These are phyloP conservation scores for Portevinia maculata DNA, from an alignment of 2,888 invertebrate species.

Conservation along the genomic window DNA sequence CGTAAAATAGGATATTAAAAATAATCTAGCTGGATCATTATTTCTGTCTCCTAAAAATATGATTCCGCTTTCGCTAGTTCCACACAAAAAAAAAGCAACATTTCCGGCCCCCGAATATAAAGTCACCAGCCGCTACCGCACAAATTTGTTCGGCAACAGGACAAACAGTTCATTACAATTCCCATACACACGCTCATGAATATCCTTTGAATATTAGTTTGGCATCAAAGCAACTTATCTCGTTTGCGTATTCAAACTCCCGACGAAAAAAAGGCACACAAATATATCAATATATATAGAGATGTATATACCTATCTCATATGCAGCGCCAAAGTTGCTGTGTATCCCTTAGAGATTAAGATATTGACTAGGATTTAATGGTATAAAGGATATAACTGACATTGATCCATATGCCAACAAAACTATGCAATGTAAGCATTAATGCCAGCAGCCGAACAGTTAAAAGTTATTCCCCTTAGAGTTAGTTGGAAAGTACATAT, in stretches of 20 bases:
- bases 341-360: constrained; percentile 52
- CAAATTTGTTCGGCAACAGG: background rate
- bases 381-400: constrained; percentile 57
- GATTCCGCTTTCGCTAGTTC: background rate
- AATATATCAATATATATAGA: background rate
- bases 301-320: background rate
- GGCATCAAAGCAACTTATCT: constrained; percentile 54
- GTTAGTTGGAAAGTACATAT: background rate
- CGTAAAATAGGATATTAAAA: background rate
- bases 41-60: background rate
- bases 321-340: no score
- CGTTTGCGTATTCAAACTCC: constrained; percentile 61
- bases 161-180: background rate
- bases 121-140: background rate
- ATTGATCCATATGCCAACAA: constrained; percentile 60
- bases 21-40: background rate
- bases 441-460: constrained; percentile 18
- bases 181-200: background rate
- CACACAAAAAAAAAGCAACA: background rate
- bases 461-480: background rate
- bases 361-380: constrained; percentile 66
- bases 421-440: constrained; percentile 26
- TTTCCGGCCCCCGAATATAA: background rate
- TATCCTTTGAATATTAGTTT: constrained; percentile 49
- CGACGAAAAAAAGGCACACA: constrained; percentile 9